Percentiles rank a stretch among this genome's conserved stretches.
These are phyloP conservation scores for Dendronephthya gigantea DNA, from an alignment of 64 coral and sea anemone species.

Conservation along the genomic window DNA sequence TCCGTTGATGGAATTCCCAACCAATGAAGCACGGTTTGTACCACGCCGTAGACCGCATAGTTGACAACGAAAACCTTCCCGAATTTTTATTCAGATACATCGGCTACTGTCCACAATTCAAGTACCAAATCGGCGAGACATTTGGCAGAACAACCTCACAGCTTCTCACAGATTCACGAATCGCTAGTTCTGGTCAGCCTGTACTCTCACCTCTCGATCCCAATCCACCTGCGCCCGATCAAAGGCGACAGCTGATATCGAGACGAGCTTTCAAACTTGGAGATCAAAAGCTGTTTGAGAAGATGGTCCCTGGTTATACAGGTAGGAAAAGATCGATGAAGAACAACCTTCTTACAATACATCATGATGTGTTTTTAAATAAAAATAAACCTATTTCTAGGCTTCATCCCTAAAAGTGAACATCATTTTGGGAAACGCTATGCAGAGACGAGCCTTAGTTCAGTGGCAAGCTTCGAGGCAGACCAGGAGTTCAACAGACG, in stretches of 20 bases:
- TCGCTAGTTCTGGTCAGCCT: constrained; percentile 64
- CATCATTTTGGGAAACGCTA: constrained; percentile 63
- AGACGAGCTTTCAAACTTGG: constrained; percentile 61
- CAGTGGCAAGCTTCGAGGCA: constrained; percentile 50
- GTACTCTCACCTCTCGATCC: constrained; percentile 60
- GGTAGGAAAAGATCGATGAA: constrained; percentile 44
- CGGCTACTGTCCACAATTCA: constrained; percentile 94
- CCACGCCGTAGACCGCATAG: too few relatives aligned
- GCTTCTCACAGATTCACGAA: constrained; percentile 54
- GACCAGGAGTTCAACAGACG: constrained; percentile 38
- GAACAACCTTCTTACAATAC: too few relatives aligned
- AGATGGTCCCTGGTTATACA: constrained; percentile 95
- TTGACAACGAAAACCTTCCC: too few relatives aligned
- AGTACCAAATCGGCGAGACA: constrained; percentile 96
- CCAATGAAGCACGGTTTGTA: too few relatives aligned
- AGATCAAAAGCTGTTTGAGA: constrained; percentile 74
- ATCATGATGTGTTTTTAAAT: too few relatives aligned
- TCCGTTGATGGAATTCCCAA: too few relatives aligned
- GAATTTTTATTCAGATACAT: constrained; percentile 56
- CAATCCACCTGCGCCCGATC: constrained; percentile 47
- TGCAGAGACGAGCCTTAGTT: constrained; percentile 55
- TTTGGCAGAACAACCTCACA: constrained; percentile 74
- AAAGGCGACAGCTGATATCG: constrained; percentile 42
- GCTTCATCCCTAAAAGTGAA: constrained; percentile 60
- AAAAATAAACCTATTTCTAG: constrained; percentile 11